phyloP scores from a whole-genome alignment of 2,113 vertebrate species.

The Onychostoma macrolepis region DNA sequence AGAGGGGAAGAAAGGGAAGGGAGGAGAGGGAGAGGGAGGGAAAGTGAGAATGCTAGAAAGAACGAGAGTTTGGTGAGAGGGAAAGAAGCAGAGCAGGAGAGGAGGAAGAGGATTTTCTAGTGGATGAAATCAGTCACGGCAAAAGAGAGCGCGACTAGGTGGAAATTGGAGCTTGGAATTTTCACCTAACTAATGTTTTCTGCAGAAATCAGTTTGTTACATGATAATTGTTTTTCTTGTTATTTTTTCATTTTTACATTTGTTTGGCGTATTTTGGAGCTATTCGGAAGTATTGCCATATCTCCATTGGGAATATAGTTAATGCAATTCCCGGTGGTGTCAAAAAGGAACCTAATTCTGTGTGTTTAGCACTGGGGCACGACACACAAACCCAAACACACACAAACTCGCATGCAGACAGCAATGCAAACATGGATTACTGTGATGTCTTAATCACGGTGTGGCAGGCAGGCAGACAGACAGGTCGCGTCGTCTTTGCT shows the following conservation, averaged over 20 bases:
- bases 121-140: conserved; percentile 34
- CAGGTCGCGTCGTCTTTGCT: conserved; percentile 45
- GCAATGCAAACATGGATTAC: conserved; percentile 80
- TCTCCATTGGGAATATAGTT: conserved; percentile 57
- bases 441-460: conserved; percentile 79
- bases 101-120: conserved; percentile 30
- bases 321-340: conserved; percentile 73
- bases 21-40: conserved; percentile 65
- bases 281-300: neutral
- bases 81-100: conserved; percentile 50
- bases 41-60: conserved; percentile 66
- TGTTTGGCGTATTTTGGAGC: neutral
- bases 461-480: conserved; percentile 72
- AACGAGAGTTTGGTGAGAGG: conserved; percentile 55
- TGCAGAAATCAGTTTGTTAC: neutral
- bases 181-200: neutral
- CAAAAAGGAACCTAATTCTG: conserved; percentile 75
- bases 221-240: neutral
- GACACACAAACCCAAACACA: conserved; percentile 61
- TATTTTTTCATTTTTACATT: neutral
- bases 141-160: neutral
- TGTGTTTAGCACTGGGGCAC: conserved; percentile 74
- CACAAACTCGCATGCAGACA: conserved; percentile 50
- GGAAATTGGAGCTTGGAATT: neutral
- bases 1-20: conserved; percentile 61